Evolutionary conservation across 2,888 invertebrate species (phyloP).

Genomic region (Entomobrya multifasciata): DNA sequence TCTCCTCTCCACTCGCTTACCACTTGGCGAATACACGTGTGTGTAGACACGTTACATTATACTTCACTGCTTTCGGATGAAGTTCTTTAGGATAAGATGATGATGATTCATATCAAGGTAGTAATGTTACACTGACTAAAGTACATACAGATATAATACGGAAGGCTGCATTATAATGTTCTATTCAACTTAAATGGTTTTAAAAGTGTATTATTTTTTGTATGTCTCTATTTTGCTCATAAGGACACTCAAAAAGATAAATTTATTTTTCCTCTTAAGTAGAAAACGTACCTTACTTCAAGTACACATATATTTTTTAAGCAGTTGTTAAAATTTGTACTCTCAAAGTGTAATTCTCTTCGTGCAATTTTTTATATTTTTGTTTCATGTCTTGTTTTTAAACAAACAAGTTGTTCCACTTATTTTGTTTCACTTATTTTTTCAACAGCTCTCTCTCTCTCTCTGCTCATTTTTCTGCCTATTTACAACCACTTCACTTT

Average conservation of each 20-base stretch:
- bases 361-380: neutral
- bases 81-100: slow-evolving; percentile 4
- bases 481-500: neutral
- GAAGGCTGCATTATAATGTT: too few species aligned
- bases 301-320: too few species aligned
- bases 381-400: neutral
- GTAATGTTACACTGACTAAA: slow-evolving; percentile 24
- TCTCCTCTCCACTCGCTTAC: neutral
- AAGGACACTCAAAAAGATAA: too few species aligned
- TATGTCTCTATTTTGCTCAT: too few species aligned
- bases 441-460: neutral
- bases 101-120: slow-evolving; percentile 37
- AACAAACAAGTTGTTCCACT: slow-evolving; percentile 16
- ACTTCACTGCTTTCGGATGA: slow-evolving; percentile 48
- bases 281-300: too few species aligned
- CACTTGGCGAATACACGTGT: slow-evolving; percentile 39
- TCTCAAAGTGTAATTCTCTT: neutral
- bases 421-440: neutral
- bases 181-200: too few species aligned
- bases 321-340: too few species aligned
- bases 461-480: neutral
- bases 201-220: too few species aligned
- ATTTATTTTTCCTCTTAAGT: too few species aligned
- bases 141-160: neutral
- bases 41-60: slow-evolving; percentile 33